Base-by-base conservation (phyloP, 1,140 invertebrate genomes). In the Lycorma delicatula region DNA sequence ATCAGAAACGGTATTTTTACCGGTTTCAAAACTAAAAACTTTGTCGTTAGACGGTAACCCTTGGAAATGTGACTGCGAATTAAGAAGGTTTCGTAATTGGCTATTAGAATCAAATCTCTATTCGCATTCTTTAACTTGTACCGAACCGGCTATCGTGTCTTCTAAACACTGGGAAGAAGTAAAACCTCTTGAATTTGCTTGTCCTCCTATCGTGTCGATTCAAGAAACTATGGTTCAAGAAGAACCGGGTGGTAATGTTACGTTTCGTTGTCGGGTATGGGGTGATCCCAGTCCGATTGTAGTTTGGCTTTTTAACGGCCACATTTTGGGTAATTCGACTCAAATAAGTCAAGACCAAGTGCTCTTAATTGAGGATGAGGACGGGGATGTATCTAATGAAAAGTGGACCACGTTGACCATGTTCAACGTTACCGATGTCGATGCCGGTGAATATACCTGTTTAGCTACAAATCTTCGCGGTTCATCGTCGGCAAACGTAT, bases 21-120 rank as follows among this genome's bases (percentile, higher is more conserved):
- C 79, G 47, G 76, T 88, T 56, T 71, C 75, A 23, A 80, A 80
- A 53, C 69, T 93, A 16, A 91, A 91, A 71, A 87, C 87, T 0
- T 71, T 93, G 2, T 80, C 81, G 4, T 70, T 93, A 25, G 85
- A 90, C 58, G 85, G 86, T n/a, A 94, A 94, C 68, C 87, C 84
- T 13, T 94, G 91, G 91, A 78, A 77, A 59, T 94, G 91, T 70
- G 90, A 94, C 67, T 94, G 91, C 71, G 79, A 85, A 48, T 70
- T 94, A 47, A 81, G 88, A 48, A 83, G 82, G 16, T 89, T 94
- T 61, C 80, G 88, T 23, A 80, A 81, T 54, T 93, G 89, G 88
- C 81, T 91, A 64, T 77, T 89, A 56, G 73, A 76, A 18, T 83
- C 81, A 13, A 81, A 82, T 59, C 70, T 88, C 3, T 83, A 84